These are phyloP conservation scores for Idris sp. DNA, from an alignment of 1,140 invertebrate species.

Conservation along the genomic window DNA sequence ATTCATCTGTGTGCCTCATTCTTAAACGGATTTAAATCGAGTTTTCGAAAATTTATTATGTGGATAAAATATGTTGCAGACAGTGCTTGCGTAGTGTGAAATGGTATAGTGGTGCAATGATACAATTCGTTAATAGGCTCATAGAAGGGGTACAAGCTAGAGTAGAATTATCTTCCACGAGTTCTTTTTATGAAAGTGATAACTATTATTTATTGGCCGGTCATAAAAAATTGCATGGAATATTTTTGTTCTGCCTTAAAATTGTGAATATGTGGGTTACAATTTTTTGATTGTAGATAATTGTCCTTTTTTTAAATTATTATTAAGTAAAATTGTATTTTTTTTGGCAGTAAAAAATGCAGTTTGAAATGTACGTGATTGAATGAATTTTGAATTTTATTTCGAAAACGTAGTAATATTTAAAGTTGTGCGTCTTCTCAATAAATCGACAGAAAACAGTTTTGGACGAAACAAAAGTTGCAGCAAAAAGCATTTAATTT, in stretches of 20 bases:
- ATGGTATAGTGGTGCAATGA: constrained; percentile 26
- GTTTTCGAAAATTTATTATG: constrained; percentile 32
- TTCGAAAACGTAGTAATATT: constrained; percentile 14
- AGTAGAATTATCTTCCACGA: constrained; percentile 33
- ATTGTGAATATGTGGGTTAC: too few relatives aligned
- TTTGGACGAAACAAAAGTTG: constrained; percentile 50
- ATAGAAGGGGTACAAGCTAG: constrained; percentile 19
- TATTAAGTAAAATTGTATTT: too few relatives aligned
- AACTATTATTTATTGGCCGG: constrained; percentile 45
- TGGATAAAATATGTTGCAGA: constrained; percentile 30
- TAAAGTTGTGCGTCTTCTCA: constrained; percentile 40
- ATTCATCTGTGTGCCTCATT: too few relatives aligned
- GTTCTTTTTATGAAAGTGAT: constrained; percentile 39
- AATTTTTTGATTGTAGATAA: constrained; percentile 1
- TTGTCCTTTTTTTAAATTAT: too few relatives aligned
- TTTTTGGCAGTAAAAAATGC: too few relatives aligned
- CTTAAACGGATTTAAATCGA: constrained; percentile 26
- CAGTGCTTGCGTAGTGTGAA: constrained; percentile 22
- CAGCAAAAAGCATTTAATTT: constrained; percentile 52
- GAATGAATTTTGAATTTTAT: constrained; percentile 27
- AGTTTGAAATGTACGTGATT: background rate
- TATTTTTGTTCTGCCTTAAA: too few relatives aligned
- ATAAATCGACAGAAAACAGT: constrained; percentile 54
- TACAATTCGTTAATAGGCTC: constrained; percentile 49
- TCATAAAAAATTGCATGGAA: constrained; percentile 18